A percentile compares a stretch with the other conserved stretches of the same genome.
Evolutionary conservation across 1,140 invertebrate genomes (phyloP).

Genomic region (Eupristina koningsbergeri): DNA sequence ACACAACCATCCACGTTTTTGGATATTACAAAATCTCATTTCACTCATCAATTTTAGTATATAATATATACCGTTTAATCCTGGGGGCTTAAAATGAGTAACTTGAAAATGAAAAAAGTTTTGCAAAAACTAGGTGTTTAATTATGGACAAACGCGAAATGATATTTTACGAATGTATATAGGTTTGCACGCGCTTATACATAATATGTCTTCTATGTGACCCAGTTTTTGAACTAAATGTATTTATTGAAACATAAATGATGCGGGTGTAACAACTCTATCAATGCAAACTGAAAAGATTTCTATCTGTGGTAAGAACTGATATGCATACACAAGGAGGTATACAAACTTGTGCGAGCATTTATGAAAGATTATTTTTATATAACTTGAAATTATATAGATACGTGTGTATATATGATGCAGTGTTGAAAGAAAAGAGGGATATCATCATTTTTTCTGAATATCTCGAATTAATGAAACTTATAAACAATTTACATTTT

Average conservation of each 20-base stretch:
- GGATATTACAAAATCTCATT: too few relatives aligned
- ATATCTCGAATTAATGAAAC: neutral
- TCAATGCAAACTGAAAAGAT: neutral
- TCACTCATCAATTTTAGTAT: too few relatives aligned
- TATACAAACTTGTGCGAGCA: too few relatives aligned
- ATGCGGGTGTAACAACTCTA: slow-evolving; percentile 7
- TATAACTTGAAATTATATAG: too few relatives aligned
- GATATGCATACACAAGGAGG: too few relatives aligned
- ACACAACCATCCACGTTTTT: too few relatives aligned
- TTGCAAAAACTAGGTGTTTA: neutral
- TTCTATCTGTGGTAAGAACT: neutral
- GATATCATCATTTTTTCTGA: neutral
- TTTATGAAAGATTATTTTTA: too few relatives aligned
- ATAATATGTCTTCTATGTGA: slow-evolving; percentile 15
- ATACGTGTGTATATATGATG: neutral
- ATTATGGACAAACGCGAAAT: neutral
- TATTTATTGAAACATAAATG: slow-evolving; percentile 36
- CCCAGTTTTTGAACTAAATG: slow-evolving; percentile 38
- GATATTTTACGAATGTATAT: neutral
- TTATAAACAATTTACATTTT: neutral
- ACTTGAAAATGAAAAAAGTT: neutral
- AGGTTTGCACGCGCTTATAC: slow-evolving; percentile 5
- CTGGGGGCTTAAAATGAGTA: neutral
- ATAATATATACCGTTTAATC: too few relatives aligned
- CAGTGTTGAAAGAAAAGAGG: too few relatives aligned